Percentiles rank a stretch among this genome's conserved stretches.
Conservation (phyloP, 2,797 vertebrate genomes). For the Syndactyla subalaris region DNA sequence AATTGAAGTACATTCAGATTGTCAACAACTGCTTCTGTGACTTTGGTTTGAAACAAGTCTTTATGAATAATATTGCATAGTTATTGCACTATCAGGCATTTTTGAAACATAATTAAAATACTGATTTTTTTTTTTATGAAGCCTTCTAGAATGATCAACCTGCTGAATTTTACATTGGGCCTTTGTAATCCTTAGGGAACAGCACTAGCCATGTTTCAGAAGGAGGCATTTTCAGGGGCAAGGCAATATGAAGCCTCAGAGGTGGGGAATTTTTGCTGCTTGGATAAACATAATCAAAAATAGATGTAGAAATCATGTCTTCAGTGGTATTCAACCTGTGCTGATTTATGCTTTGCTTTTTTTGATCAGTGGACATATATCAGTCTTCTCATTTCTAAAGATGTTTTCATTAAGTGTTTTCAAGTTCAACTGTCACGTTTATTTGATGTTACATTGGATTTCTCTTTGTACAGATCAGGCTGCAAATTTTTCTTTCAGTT, state of each 20-base stretch:
- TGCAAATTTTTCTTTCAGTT: neutral
- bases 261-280: neutral
- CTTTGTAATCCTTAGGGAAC: neutral
- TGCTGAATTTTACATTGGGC: neutral
- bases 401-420: neutral
- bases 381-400: neutral
- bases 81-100: neutral
- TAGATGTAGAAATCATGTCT: neutral
- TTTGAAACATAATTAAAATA: neutral
- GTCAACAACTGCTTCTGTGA: neutral
- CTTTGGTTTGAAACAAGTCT: conserved; percentile 1
- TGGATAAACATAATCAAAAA: neutral
- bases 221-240: neutral
- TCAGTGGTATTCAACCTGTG: neutral
- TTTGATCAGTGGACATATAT: neutral
- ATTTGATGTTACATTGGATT: neutral
- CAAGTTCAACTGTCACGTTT: neutral
- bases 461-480: neutral
- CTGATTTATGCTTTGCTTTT: neutral
- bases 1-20: neutral
- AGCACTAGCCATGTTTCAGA: neutral
- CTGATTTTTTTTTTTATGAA: neutral
- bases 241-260: neutral
- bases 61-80: neutral
- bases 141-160: neutral